Percentiles rank a stretch among this genome's conserved stretches.
These are phyloP conservation scores for Microctenopoma stevenorrisi DNA, from an alignment of 2,797 vertebrate genomes.

Conservation along the genomic window DNA sequence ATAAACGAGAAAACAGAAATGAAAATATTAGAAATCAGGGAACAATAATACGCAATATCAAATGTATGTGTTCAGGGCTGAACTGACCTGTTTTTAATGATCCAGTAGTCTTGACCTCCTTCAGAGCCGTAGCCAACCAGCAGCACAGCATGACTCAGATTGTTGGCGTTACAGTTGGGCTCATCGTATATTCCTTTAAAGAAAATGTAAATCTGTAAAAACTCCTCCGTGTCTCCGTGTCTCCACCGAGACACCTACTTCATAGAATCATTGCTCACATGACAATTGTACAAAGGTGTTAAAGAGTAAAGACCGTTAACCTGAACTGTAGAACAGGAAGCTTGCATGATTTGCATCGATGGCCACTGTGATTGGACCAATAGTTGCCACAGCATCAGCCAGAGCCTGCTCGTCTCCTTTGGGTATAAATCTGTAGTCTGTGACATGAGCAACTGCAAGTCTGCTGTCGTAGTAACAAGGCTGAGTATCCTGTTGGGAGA, in stretches of 20 bases:
- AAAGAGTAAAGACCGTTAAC: slow-evolving; percentile 42
- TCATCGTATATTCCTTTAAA: slow-evolving; percentile 83
- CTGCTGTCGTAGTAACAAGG: slow-evolving; percentile 81
- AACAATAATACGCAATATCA: not conserved
- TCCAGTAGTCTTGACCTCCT: slow-evolving; percentile 82
- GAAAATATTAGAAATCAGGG: not conserved
- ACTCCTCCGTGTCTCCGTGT: too few relatives aligned
- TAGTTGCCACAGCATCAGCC: slow-evolving; percentile 81
- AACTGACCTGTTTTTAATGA: slow-evolving; percentile 83
- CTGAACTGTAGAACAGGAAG: slow-evolving; percentile 87
- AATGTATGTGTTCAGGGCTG: not conserved
- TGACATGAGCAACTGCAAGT: slow-evolving; percentile 77
- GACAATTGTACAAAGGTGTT: too few relatives aligned
- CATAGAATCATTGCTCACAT: too few relatives aligned
- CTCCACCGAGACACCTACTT: too few relatives aligned
- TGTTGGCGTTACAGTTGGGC: slow-evolving; percentile 75
- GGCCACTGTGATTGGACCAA: slow-evolving; percentile 85
- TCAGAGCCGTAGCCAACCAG: slow-evolving; percentile 84
- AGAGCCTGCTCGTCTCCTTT: slow-evolving; percentile 83
- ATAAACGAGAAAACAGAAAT: not conserved
- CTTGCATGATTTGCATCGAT: slow-evolving; percentile 83
- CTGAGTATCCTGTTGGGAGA: slow-evolving; percentile 77
- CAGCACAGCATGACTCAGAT: slow-evolving; percentile 83
- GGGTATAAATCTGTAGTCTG: slow-evolving; percentile 83
- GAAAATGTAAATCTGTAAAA: slow-evolving; percentile 3